Conservation (phyloP, 2,888 invertebrate species). For the Athalia cordata region DNA sequence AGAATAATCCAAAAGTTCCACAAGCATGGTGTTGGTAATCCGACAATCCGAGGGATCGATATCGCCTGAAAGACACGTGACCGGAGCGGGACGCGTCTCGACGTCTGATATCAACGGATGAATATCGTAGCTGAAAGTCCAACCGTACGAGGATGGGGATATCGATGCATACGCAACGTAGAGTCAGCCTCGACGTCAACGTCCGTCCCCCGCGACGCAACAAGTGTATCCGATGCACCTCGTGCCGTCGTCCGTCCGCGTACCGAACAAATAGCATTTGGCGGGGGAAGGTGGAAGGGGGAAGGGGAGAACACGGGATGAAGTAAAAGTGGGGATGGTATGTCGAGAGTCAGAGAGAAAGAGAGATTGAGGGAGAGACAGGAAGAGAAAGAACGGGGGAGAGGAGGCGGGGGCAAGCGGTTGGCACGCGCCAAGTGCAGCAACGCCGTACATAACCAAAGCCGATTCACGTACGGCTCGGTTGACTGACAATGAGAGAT, state of each 20-base stretch:
- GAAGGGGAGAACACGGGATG: conserved; percentile 41
- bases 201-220: conserved; percentile 40
- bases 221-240: conserved; percentile 42
- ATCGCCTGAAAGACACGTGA: no score
- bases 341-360: conserved; percentile 47
- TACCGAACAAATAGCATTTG: conserved; percentile 42
- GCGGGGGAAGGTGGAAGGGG: conserved; percentile 49
- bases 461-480: no score
- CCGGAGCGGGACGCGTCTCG: no score
- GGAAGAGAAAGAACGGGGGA: conserved; percentile 59
- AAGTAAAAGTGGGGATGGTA: conserved; percentile 20
- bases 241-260: not conserved
- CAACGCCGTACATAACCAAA: conserved; percentile 51
- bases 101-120: no score
- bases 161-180: not conserved
- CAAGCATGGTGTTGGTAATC: no score
- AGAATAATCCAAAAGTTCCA: no score
- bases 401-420: conserved; percentile 65
- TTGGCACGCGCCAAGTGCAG: conserved; percentile 72
- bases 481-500: conserved; percentile 7
- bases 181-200: not conserved
- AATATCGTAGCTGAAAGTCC: no score
- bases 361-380: conserved; percentile 38
- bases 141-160: not conserved
- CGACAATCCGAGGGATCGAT: no score